Conservation (phyloP, 2,797 vertebrate genomes). For the Protonibea diacanthus region DNA sequence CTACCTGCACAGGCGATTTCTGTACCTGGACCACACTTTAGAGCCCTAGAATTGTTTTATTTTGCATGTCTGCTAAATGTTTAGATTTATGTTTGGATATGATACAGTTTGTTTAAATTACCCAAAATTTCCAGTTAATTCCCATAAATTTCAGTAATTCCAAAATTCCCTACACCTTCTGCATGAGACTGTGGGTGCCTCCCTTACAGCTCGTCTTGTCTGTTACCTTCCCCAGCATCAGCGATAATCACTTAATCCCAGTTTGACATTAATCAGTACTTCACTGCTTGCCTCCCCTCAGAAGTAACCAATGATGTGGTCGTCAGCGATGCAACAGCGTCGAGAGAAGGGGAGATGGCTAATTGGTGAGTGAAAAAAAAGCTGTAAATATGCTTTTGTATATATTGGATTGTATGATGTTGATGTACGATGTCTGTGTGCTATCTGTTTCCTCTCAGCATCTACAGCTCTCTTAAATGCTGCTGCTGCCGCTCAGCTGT, state of each 20-base stretch:
- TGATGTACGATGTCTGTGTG: background rate
- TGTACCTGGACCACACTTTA: too few species aligned
- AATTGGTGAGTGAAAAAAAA: constrained; percentile 83
- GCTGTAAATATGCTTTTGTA: background rate
- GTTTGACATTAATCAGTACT: background rate
- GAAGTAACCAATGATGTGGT: constrained; percentile 86
- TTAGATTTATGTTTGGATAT: too few species aligned
- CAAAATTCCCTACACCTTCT: too few species aligned
- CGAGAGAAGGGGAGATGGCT: constrained; percentile 81
- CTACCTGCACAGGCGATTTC: too few species aligned
- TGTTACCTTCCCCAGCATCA: background rate
- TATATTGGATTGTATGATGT: background rate
- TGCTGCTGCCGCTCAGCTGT: constrained; percentile 77
- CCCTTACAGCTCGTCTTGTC: too few species aligned
- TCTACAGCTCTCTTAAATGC: constrained; percentile 87
- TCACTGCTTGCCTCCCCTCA: constrained; percentile 53
- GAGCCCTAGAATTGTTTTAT: too few species aligned
- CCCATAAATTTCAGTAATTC: too few species aligned
- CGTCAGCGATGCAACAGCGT: constrained; percentile 72
- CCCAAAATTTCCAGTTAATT: too few species aligned
- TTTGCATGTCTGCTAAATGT: too few species aligned
- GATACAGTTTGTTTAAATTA: too few species aligned
- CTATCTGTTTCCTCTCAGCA: constrained; percentile 72
- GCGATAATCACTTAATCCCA: background rate
- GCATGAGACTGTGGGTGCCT: too few species aligned